Conservation (phyloP, 2,888 invertebrate genomes). For the Syrista parreyssii region DNA sequence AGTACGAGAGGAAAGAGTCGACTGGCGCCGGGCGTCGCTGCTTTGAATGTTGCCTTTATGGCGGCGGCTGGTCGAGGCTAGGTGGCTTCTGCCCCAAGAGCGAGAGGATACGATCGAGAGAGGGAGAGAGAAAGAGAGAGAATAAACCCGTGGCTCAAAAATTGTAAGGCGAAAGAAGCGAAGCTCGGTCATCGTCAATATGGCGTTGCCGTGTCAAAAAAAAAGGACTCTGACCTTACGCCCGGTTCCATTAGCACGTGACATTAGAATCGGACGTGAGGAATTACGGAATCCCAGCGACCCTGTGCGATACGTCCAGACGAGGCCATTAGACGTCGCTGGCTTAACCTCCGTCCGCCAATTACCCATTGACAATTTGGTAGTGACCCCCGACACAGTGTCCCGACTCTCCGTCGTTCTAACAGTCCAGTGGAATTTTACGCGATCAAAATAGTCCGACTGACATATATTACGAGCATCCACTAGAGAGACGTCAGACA, state of each 20-base stretch:
- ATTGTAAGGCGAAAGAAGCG: background rate
- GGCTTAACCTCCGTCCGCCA: background rate
- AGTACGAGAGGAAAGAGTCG: slow-evolving; percentile 45
- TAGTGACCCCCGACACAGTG: background rate
- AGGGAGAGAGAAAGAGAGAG: slow-evolving; percentile 1
- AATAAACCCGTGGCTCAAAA: background rate
- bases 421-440: background rate
- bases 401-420: background rate
- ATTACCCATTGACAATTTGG: background rate
- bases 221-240: background rate
- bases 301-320: background rate
- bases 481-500: background rate
- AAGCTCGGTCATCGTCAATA: background rate
- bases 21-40: slow-evolving; percentile 54
- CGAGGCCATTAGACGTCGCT: background rate
- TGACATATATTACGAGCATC: background rate
- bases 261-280: background rate
- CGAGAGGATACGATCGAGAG: slow-evolving; percentile 8
- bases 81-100: background rate
- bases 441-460: background rate
- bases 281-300: background rate
- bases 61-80: slow-evolving; percentile 30
- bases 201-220: background rate
- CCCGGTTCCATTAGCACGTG: background rate
- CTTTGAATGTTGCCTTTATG: slow-evolving; percentile 56